phyloP scores from a whole-genome alignment of 2,113 vertebrate genomes.

The Prionailurus viverrinus region DNA sequence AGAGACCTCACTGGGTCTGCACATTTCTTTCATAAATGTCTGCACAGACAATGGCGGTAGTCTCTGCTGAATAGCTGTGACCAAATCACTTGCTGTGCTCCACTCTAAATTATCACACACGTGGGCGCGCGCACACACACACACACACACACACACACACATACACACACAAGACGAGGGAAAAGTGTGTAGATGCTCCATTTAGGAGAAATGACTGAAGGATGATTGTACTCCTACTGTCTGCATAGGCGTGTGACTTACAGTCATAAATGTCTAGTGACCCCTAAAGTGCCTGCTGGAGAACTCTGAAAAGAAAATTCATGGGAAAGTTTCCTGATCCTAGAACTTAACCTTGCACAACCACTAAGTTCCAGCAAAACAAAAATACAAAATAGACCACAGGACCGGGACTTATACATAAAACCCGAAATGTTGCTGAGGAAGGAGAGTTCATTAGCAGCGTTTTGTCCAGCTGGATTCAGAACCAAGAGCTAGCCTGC shows the following conservation, averaged over 20 bases:
- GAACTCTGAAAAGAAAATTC: background rate
- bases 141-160: background rate
- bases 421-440: background rate
- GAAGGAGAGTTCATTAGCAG: background rate
- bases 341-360: background rate
- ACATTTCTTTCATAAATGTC: background rate
- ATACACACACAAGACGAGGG: background rate
- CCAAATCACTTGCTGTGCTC: background rate
- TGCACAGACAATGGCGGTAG: background rate
- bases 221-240: background rate
- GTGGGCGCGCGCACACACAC: background rate
- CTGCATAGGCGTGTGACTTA: background rate
- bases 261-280: background rate
- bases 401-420: background rate
- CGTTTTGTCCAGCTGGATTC: background rate
- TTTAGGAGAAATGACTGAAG: background rate
- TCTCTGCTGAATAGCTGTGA: background rate
- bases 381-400: background rate
- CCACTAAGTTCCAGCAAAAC: background rate
- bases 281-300: background rate
- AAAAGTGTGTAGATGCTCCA: background rate
- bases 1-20: background rate
- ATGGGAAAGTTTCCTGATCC: background rate
- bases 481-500: background rate
- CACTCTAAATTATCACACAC: background rate